Base-by-base conservation (phyloP, 2,113 vertebrate genomes). In the Gasterosteus nipponicus region DNA sequence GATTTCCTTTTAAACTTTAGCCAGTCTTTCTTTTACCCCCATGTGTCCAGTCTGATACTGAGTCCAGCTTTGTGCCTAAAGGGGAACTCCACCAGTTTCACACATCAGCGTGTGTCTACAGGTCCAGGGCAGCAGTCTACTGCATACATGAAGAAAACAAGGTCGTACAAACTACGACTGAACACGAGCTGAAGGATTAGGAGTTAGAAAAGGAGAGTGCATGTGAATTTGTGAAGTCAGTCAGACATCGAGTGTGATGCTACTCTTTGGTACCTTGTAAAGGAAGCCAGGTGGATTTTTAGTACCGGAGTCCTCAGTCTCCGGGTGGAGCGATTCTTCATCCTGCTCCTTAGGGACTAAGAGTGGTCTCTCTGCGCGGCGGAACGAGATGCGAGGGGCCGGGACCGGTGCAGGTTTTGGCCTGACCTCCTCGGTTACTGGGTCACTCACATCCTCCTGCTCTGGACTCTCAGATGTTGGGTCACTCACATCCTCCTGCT, bases 251-350 rank as follows among this genome's bases (percentile, higher is more conserved):
- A 59, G 31, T 59, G 8, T 7, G 19, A 59, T 59, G 57, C 31
- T 38, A 29, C 31, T 12, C 26, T 9, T 10, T 46, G 10, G 31
- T 79, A 94, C 93, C 92, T 92, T 91, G 74, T 86, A 89, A 2
- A 92, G 82, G 49, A 92, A 90, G 11, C 85, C 89, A 59, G 90
- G 86, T 65, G 89, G 90, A 80, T 63, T 72, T 6, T 70, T 15
- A 44, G 69, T 53, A 54, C 26, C 61, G 6, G 66, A 72, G 47
- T 86, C 88, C 0, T 83, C 42, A 0, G 14, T 78, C 44, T 85
- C 68, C 39, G 67, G 65, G 15, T 16, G 57, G 29, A 41, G 71
- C 0, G 53, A 53, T 2, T 1, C 41, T 9, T 73, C 81, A 0
- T 81, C 73, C 49, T 47, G 62, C 47, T 56, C 49, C 51, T 53